These are phyloP conservation scores for Ophioderma brevispina DNA, from an alignment of 35 echinoderm and acorn worm species.

Conservation along the genomic window DNA sequence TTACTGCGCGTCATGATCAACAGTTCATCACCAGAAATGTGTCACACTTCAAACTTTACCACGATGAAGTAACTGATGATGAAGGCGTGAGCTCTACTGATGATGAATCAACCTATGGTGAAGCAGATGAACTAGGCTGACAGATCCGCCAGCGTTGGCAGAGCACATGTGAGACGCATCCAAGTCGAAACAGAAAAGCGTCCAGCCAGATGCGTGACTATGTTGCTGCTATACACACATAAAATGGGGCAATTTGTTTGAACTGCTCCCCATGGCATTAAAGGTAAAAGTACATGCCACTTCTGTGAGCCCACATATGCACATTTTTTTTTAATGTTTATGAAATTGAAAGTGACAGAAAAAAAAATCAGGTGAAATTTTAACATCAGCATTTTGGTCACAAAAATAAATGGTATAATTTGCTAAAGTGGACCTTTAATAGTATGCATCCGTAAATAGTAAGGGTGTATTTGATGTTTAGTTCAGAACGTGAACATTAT, in stretches of 20 bases:
- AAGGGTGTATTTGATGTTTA: too few species aligned
- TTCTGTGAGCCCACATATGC: constrained; percentile 3
- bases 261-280: constrained; percentile 50
- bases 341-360: too few species aligned
- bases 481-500: too few species aligned
- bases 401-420: too few species aligned
- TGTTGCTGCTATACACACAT: constrained; percentile 41
- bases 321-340: too few species aligned
- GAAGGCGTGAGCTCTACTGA: too few species aligned
- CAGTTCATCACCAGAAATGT: constrained; percentile 35
- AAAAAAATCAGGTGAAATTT: too few species aligned
- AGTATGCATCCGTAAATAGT: too few species aligned
- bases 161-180: neutral
- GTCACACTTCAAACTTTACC: constrained; percentile 38
- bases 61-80: neutral
- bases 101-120: neutral
- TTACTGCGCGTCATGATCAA: neutral
- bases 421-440: too few species aligned
- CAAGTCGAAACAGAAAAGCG: neutral
- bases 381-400: too few species aligned
- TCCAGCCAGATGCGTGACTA: constrained; percentile 1
- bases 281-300: constrained; percentile 23
- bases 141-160: neutral
- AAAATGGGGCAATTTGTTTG: constrained; percentile 29
- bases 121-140: neutral